Evolutionary conservation across 2,888 invertebrate species (phyloP).

Genomic region (Sphinx pinastri): DNA sequence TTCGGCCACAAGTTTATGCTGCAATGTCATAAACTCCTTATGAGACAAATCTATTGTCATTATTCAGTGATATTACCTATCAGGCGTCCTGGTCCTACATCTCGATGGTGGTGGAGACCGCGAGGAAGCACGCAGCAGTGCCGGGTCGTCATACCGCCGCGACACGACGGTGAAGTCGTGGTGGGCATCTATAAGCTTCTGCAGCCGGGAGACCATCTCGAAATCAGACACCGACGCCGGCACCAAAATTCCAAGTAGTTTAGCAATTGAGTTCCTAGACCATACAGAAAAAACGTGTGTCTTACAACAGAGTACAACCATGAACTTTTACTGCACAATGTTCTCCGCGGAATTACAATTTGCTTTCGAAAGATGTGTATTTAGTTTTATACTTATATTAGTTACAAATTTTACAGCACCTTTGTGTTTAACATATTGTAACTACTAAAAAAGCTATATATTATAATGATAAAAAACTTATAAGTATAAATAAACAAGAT

Average conservation of each 20-base stretch:
- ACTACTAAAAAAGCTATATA: conserved; percentile 1
- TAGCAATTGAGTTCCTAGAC: conserved; percentile 87
- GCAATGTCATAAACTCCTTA: no score
- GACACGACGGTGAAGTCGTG: conserved; percentile 94
- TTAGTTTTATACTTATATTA: conserved; percentile 7
- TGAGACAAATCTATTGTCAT: background rate
- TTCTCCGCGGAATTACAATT: conserved; percentile 28
- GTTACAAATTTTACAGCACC: background rate
- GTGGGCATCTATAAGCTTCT: conserved; percentile 93
- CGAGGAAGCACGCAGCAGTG: conserved; percentile 72
- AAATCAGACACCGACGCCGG: conserved; percentile 89
- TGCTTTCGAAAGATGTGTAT: conserved; percentile 26
- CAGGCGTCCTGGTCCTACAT: conserved; percentile 80
- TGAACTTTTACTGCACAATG: conserved; percentile 27
- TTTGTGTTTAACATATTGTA: background rate
- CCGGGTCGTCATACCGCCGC: conserved; percentile 83
- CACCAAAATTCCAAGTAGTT: conserved; percentile 87
- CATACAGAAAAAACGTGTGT: conserved; percentile 7
- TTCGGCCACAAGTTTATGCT: no score
- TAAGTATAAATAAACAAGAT: no score
- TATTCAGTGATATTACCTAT: conserved; percentile 63
- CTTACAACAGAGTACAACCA: conserved; percentile 22
- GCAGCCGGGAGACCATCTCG: conserved; percentile 90
- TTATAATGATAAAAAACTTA: no score
- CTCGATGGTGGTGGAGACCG: conserved; percentile 78